Percentiles rank a stretch among this genome's conserved stretches.
These are phyloP conservation scores for Spermophilus dauricus DNA, from an alignment of 2,113 vertebrate species.

Conservation along the genomic window DNA sequence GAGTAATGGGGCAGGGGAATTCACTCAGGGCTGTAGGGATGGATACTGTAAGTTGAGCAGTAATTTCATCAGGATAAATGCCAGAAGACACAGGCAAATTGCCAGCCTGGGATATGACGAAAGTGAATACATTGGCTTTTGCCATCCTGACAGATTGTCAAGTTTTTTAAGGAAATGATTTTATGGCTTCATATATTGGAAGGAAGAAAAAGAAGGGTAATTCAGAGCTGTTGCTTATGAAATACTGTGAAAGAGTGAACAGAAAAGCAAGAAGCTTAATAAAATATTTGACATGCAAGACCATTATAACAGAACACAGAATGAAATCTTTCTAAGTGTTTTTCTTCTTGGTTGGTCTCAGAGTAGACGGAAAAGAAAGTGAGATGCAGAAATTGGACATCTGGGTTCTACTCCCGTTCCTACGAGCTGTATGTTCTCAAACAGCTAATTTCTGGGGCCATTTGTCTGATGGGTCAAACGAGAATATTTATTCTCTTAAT, in stretches of 20 bases:
- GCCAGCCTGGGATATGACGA: slow-evolving; percentile 48
- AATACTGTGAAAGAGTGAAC: neutral
- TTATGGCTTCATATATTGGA: neutral
- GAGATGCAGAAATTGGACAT: neutral
- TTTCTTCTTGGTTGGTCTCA: neutral
- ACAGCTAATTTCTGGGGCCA: neutral
- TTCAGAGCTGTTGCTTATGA: neutral
- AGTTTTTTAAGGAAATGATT: slow-evolving; percentile 24
- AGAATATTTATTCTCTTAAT: slow-evolving; percentile 5
- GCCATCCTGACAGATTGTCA: neutral
- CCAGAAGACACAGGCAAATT: slow-evolving; percentile 64
- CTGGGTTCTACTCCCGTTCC: neutral
- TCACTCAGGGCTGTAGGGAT: slow-evolving; percentile 72
- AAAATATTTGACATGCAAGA: neutral
- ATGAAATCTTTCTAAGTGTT: neutral
- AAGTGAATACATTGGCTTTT: slow-evolving; percentile 47
- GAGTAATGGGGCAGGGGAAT: slow-evolving; percentile 73
- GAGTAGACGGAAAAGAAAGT: neutral
- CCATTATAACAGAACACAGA: neutral
- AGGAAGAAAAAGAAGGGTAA: slow-evolving; percentile 20
- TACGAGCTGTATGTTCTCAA: neutral
- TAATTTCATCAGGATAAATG: slow-evolving; percentile 72
- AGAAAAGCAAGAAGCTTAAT: slow-evolving; percentile 25
- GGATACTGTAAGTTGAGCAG: slow-evolving; percentile 72
- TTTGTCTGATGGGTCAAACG: slow-evolving; percentile 11